Base-by-base conservation (phyloP, 2,113 vertebrate species). In the Solenodon paradoxus region DNA sequence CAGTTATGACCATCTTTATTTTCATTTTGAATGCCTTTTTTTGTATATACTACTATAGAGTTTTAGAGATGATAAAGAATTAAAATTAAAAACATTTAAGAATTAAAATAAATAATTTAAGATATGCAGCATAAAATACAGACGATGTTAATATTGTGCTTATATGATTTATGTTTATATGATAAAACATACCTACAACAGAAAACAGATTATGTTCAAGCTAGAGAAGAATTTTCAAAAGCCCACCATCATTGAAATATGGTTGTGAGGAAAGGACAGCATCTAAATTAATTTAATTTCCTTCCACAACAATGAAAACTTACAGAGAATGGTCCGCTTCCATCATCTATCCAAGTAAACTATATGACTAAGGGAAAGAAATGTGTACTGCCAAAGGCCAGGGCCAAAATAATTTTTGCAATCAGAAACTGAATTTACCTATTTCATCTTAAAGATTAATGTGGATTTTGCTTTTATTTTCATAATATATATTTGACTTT, bases 51-150 rank as follows among this genome's bases (percentile, higher is more conserved):
- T 35, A 42, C 17, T 53, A 15, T 28, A 68, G 35, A 47, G 38
- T 82, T 92, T 88, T 47, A 91, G 51, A 91, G 51, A 86, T 9
- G 68, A 66, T 68, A 63, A 74, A 68, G n/a, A 81, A 94, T 72
- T 75, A 61, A 79, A 92, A n/a, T n/a, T n/a, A n/a, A n/a, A n/a
- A n/a, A n/a, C n/a, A n/a, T n/a, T n/a, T n/a, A n/a, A n/a, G n/a
- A n/a, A n/a, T n/a, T n/a, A n/a, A n/a, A n/a, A 64, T 38, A 68
- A 96, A 61, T 30, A 92, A 71, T 45, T 82, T 85, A 61, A 82
- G 61, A 57, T 22, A 40, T 1, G 9, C 13, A 66, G 47, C 30
- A 68, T 0, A 55, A 94, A 61, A 30, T 40, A 74, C 2, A 42
- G 11, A 85, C 61, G 83, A 47, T 20, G 3, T 32, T 81, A n/a